Evolutionary conservation across 1,140 invertebrate species (phyloP).

Genomic region (Heliconius melpomene): DNA sequence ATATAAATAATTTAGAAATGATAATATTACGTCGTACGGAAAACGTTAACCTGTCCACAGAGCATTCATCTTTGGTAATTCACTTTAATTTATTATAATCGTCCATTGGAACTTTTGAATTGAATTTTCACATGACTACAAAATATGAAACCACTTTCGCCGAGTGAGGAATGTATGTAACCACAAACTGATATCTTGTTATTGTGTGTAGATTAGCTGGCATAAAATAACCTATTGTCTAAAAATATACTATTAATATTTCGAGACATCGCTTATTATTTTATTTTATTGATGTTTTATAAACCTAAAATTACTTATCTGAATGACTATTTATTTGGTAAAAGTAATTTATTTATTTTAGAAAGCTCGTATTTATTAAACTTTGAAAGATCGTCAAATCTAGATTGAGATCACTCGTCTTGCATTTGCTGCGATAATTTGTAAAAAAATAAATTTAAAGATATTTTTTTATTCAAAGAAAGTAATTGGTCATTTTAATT

Average conservation of each 20-base stretch:
- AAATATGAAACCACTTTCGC: conserved; percentile 69
- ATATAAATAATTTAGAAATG: neutral
- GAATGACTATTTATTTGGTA: neutral
- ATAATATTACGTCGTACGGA: neutral
- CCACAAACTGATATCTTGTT: conserved; percentile 57
- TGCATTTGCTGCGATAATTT: neutral
- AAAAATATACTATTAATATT: conserved; percentile 18
- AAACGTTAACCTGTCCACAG: conserved; percentile 9
- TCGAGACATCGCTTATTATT: neutral
- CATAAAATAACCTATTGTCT: conserved; percentile 29
- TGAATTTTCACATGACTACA: conserved; percentile 61
- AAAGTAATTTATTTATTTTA: neutral
- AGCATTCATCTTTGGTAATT: conserved; percentile 9
- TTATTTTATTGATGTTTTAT: neutral
- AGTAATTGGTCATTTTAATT: neutral
- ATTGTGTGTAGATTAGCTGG: conserved; percentile 72
- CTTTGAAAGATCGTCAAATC: neutral
- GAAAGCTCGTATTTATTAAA: neutral
- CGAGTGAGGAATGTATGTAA: conserved; percentile 52
- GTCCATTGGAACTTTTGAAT: conserved; percentile 13
- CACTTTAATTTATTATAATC: conserved; percentile 13
- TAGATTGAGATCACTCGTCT: conserved; percentile 2
- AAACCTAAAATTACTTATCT: neutral
- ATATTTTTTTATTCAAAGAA: neutral
- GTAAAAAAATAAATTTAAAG: neutral